phyloP scores from a whole-genome alignment of 2,797 vertebrate genomes.

The Lepilemur septentrionalis region DNA sequence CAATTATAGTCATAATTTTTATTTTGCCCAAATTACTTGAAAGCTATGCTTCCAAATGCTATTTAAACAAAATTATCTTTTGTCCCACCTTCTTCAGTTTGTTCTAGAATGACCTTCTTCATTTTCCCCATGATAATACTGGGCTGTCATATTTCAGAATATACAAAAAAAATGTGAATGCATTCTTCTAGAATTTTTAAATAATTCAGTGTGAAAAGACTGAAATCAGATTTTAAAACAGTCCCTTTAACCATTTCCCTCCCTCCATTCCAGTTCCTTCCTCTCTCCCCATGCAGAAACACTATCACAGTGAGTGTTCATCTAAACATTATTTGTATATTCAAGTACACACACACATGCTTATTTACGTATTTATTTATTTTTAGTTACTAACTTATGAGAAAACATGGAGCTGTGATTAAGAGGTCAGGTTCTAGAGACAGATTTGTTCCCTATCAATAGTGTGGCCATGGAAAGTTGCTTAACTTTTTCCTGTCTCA shows the following conservation, averaged over 20 bases:
- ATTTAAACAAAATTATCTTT: conserved; percentile 43
- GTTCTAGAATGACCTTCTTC: not conserved
- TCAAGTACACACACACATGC: not conserved
- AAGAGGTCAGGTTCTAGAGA: not conserved
- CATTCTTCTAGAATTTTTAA: not conserved
- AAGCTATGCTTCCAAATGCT: conserved; percentile 9
- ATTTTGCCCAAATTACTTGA: conserved; percentile 24
- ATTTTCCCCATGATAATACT: not conserved
- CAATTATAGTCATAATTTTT: conserved; percentile 14
- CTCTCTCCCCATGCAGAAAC: not conserved
- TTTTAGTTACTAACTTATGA: not conserved
- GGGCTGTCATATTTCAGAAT: not conserved
- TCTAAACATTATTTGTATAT: not conserved
- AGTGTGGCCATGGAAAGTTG: not conserved
- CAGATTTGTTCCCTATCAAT: not conserved
- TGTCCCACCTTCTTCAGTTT: not conserved
- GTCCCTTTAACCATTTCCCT: not conserved
- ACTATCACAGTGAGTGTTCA: not conserved
- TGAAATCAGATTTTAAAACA: not conserved
- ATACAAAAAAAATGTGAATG: not conserved
- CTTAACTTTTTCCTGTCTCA: not conserved
- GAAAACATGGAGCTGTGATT: not conserved
- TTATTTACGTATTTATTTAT: not conserved
- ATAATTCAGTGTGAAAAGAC: not conserved
- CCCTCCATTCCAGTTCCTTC: not conserved